Percentiles rank a stretch among this genome's conserved stretches.
Evolutionary conservation across 2,797 vertebrate species (phyloP).

Genomic region (Tenualosa ilisha): DNA sequence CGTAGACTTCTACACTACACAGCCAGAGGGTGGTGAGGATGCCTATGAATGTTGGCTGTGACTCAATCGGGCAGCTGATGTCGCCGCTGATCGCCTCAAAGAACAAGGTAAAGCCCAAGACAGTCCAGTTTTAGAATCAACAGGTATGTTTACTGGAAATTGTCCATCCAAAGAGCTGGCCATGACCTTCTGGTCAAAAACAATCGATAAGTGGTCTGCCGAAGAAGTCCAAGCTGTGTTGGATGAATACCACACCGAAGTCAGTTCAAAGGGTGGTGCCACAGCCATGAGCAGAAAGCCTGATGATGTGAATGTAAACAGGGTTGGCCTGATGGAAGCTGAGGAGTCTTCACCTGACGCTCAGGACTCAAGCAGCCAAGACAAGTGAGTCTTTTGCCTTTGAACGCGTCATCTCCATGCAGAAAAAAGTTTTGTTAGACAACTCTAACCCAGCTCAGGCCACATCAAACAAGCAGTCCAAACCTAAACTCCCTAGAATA

Average conservation of each 20-base stretch:
- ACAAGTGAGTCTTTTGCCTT: neutral
- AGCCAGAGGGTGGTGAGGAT: constrained; percentile 31
- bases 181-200: constrained; percentile 30
- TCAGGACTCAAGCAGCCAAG: neutral
- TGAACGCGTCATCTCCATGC: neutral
- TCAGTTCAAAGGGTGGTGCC: neutral
- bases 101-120: constrained; percentile 29
- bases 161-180: constrained; percentile 35
- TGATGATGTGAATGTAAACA: constrained; percentile 20
- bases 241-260: constrained; percentile 33
- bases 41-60: constrained; percentile 46
- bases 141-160: constrained; percentile 36
- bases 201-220: constrained; percentile 34
- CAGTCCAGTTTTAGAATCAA: constrained; percentile 26
- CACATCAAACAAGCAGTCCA: neutral
- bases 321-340: neutral
- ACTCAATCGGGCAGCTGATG: constrained; percentile 40
- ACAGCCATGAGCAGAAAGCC: neutral
- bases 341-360: neutral
- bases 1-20: constrained; percentile 43
- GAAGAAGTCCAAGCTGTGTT: constrained; percentile 39
- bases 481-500: constrained; percentile 9
- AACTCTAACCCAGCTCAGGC: neutral
- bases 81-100: constrained; percentile 30
- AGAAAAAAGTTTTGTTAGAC: constrained; percentile 22